Evolutionary conservation across 2,797 vertebrate genomes (phyloP).

Genomic region (Mico argentatus): DNA sequence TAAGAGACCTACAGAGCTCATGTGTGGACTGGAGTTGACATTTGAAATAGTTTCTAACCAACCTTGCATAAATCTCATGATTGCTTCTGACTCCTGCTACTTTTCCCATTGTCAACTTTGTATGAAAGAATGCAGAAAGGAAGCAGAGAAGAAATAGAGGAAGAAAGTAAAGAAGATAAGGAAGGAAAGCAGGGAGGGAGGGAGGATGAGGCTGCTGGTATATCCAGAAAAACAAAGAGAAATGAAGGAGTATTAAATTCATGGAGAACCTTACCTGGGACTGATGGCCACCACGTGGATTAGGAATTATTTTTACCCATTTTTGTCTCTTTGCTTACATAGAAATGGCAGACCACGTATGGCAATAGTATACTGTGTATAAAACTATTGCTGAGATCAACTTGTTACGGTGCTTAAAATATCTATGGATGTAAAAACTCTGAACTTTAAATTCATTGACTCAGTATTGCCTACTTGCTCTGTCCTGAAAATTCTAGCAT

Average conservation of each 20-base stretch:
- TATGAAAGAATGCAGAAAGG: neutral
- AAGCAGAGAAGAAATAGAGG: neutral
- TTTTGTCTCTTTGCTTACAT: neutral
- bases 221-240: neutral
- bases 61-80: constrained; percentile 72
- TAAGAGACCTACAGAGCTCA: constrained; percentile 70
- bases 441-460: neutral
- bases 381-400: constrained; percentile 13
- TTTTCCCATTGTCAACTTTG: constrained; percentile 40
- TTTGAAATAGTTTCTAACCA: constrained; percentile 72
- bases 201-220: neutral
- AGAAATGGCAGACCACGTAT: neutral
- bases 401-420: neutral
- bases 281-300: neutral
- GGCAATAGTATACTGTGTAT: neutral
- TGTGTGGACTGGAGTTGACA: constrained; percentile 67
- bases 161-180: neutral
- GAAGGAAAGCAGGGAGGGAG: neutral
- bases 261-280: neutral
- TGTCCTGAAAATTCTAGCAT: neutral
- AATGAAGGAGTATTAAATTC: neutral
- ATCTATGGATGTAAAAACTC: neutral
- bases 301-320: neutral
- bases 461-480: neutral
- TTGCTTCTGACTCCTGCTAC: constrained; percentile 49